phyloP scores from a whole-genome alignment of 2,797 vertebrate species.

The Pantherophis vulpinus region DNA sequence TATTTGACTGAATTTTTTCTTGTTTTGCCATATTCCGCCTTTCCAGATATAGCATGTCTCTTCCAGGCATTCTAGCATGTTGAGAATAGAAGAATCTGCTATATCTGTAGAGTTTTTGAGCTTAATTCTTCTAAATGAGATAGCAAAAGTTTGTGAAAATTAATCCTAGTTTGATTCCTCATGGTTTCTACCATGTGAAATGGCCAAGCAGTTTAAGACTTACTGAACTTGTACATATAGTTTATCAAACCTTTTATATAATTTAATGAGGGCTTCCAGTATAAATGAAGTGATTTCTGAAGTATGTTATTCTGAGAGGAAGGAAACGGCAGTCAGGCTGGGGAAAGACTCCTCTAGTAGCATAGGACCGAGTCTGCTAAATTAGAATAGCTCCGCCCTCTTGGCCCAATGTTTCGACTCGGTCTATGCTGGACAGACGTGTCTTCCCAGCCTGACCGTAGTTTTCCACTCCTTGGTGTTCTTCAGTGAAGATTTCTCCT shows the following conservation, averaged over 20 bases:
- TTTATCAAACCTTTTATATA: background rate
- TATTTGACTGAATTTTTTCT: slow-evolving; percentile 12
- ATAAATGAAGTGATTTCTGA: background rate
- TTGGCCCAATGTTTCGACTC: too few relatives aligned
- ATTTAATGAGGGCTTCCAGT: background rate
- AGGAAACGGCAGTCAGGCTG: too few relatives aligned
- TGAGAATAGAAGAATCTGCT: background rate
- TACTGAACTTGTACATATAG: background rate
- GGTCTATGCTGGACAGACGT: too few relatives aligned
- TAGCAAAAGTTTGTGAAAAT: background rate
- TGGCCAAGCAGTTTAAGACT: background rate
- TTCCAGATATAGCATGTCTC: slow-evolving; percentile 32
- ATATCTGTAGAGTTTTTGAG: background rate
- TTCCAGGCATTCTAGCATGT: background rate
- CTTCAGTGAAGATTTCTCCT: too few relatives aligned
- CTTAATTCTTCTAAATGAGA: too few relatives aligned
- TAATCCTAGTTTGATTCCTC: background rate
- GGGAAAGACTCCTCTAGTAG: too few relatives aligned
- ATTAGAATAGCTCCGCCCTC: too few relatives aligned
- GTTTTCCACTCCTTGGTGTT: too few relatives aligned
- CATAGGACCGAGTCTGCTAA: too few relatives aligned
- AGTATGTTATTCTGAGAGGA: background rate
- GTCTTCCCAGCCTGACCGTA: too few relatives aligned
- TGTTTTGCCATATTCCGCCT: background rate
- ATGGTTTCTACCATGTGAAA: background rate